Base-by-base conservation (phyloP, 1,140 invertebrate genomes). In the Tyrophagus putrescentiae region DNA sequence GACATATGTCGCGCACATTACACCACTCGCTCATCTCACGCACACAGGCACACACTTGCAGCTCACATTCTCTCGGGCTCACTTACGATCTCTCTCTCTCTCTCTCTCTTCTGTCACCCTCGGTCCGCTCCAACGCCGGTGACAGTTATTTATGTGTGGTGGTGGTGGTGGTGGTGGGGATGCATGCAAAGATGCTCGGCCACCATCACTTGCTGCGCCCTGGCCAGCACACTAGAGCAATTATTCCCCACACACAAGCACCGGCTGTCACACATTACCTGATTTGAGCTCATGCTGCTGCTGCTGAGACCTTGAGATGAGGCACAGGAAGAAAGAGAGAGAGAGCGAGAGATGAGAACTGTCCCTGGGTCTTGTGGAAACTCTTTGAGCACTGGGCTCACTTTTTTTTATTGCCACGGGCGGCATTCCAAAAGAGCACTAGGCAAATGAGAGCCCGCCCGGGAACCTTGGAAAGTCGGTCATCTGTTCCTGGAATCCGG, bases 91-190 rank as follows among this genome's bases (percentile, higher is more conserved):
- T n/a, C n/a, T 39, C 36, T 39, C 36, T 13, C 36, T 39, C 36
- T 13, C 36, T 39, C 36, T 39, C 36, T 39, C 36, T 13, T 39
- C 36, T 39, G 36, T 13, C 13, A 39, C 13, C n/a, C 36, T n/a
- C n/a, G 13, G 13, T n/a, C 36, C 36, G 36, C n/a, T 39, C 13
- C 13, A 39, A 13, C 13, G 13, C 36, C 13, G 36, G 23, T 48
- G 45, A 48, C 45, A 48, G 7, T 48, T 25, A 48, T 48, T 48
- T 48, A 48, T 48, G 45, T n/a, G n/a, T n/a, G n/a, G n/a, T n/a
- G n/a, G n/a, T n/a, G n/a, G n/a, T n/a, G n/a, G n/a, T n/a, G n/a
- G n/a, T n/a, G n/a, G n/a, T n/a, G n/a, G n/a, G n/a, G n/a, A n/a
- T n/a, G n/a, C n/a, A n/a, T n/a, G n/a, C n/a, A n/a, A n/a, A n/a